Base-by-base conservation (phyloP, 2,888 invertebrate species). In the Drosophila silvestris region DNA sequence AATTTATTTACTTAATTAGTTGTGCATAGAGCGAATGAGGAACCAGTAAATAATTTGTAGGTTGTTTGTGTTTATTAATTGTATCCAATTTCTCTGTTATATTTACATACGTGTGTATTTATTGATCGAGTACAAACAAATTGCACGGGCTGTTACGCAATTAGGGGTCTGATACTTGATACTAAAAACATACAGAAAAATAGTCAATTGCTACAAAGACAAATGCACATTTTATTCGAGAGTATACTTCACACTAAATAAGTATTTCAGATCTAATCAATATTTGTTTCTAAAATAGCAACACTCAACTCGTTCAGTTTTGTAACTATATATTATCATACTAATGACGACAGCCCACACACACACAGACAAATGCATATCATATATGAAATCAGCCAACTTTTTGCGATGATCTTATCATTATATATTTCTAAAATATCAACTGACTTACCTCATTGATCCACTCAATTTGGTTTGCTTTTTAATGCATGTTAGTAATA, bases 1-100 rank as follows among this genome's bases (percentile, higher is more conserved):
- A 35, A 57, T 52, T 44, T 77, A 77, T 77, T 77, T 81, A 81
- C 66, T 71, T 63, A 76, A 82, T 79, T 75, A 54, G 58, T 56
- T 70, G 54, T 33, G 70, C 52, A 59, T 47, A 50, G 66, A 32
- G 32, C 44, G 26, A 58, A 14, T 14, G 33, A 9, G 47, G 47
- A 28, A 70, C 50, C 44, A 19, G 52, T 53, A 50, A 53, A 63
- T 70, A 77, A 63, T 71, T 61, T 30, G 19, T 37, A 44, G 33
- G 44, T 71, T 57, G 39, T 63, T 63, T 77, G 79, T 78, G 63
- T 70, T 78, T 81, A 70, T 79, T 64, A 67, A 70, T 56, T 82
- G 74, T 82, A 67, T 79, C 58, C 56, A 50, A 59, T 79, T 82
- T 63, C 79, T 54, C 39, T 50, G 63, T 6, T 64, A 59, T 61